Conservation (phyloP, 2,113 vertebrate genomes). For the Taurulus bubalis region DNA sequence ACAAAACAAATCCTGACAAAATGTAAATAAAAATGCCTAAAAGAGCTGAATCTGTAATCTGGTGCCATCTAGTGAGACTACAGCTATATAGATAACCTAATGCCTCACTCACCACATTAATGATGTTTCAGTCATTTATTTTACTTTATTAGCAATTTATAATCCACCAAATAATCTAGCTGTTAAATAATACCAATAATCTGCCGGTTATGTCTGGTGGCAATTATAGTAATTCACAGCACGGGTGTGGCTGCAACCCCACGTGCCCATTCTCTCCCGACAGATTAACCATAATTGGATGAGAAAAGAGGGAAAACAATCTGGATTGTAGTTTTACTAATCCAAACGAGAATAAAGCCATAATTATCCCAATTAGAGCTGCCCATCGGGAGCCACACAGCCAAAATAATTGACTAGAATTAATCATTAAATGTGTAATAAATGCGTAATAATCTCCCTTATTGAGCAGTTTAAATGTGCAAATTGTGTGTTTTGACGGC, state of each 20-base stretch:
- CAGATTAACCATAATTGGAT: slow-evolving; percentile 22
- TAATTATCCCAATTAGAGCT: slow-evolving; percentile 11
- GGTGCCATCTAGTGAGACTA: slow-evolving; percentile 67
- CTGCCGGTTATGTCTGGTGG: not conserved
- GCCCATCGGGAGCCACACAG: not conserved
- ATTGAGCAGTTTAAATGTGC: not conserved
- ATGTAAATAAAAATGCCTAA: not conserved
- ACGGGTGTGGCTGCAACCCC: slow-evolving; percentile 47
- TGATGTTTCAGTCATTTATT: not conserved
- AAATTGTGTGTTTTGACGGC: not conserved
- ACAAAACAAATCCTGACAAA: not conserved
- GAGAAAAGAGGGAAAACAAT: slow-evolving; percentile 7
- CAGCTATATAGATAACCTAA: not conserved
- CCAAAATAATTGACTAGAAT: not conserved
- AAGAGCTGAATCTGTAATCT: slow-evolving; percentile 38
- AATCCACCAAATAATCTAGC: too few species aligned
- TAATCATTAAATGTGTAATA: not conserved
- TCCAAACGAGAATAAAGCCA: slow-evolving; percentile 7
- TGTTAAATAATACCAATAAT: not conserved
- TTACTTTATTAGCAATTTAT: not conserved
- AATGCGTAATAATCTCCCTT: not conserved
- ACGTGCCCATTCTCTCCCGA: not conserved
- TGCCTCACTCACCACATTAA: not conserved
- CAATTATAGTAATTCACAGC: slow-evolving; percentile 29
- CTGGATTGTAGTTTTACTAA: slow-evolving; percentile 13